Conservation (phyloP, 2,888 invertebrate genomes). For the Drosophila nr. medialis region DNA sequence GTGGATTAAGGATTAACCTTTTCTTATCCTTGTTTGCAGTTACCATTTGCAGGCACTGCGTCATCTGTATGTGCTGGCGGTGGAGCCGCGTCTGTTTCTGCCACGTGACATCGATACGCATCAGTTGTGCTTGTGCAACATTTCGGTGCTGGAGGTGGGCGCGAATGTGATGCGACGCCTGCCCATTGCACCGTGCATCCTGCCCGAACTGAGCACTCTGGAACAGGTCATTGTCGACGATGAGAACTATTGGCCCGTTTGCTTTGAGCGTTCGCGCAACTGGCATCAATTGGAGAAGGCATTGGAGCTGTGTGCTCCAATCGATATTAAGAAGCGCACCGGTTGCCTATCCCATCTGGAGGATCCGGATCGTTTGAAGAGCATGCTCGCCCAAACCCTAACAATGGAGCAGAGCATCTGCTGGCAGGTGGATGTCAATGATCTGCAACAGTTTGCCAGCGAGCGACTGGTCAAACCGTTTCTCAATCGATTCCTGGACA, state of each 20-base stretch:
- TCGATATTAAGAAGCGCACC: constrained; percentile 95
- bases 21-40: constrained; percentile 85
- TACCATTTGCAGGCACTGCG: constrained; percentile 98
- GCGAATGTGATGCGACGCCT: constrained; percentile 85
- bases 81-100: constrained; percentile 94
- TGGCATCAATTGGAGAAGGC: constrained; percentile 92
- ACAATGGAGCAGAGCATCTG: constrained; percentile 88
- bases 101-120: constrained; percentile 94
- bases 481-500: constrained; percentile 88
- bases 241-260: constrained; percentile 95
- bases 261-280: constrained; percentile 92
- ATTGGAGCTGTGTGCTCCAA: constrained; percentile 88
- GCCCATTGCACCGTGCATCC: constrained; percentile 92
- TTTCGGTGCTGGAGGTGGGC: constrained; percentile 86
- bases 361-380: constrained; percentile 92
- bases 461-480: constrained; percentile 90
- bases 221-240: constrained; percentile 92
- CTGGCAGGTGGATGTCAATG: constrained; percentile 86
- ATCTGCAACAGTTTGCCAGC: constrained; percentile 91
- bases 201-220: constrained; percentile 92
- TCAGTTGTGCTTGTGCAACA: constrained; percentile 92
- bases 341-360: constrained; percentile 94
- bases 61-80: constrained; percentile 97
- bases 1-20: background rate
- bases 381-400: constrained; percentile 91